phyloP scores from a whole-genome alignment of 2,113 vertebrate genomes.

The Larimichthys crocea region DNA sequence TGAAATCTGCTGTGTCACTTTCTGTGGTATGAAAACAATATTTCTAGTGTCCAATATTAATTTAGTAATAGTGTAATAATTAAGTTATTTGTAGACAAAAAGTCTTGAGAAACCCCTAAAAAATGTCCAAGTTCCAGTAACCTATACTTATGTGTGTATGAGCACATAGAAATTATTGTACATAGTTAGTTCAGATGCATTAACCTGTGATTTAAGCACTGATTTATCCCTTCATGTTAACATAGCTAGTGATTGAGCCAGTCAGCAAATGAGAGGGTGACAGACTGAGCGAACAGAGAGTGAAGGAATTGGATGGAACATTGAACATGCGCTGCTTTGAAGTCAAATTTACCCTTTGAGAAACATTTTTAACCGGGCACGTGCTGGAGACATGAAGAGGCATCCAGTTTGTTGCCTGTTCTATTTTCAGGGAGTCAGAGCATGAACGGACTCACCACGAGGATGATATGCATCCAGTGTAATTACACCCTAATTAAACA shows the following conservation, averaged over 20 bases:
- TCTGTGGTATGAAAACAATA: too few species aligned
- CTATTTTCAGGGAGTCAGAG: constrained; percentile 46
- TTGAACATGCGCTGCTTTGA: constrained; percentile 14
- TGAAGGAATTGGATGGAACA: not conserved
- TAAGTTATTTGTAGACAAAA: too few species aligned
- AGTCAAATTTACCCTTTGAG: constrained; percentile 36
- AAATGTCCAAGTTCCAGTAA: not conserved
- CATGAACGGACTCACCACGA: constrained; percentile 33
- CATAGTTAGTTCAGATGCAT: constrained; percentile 17
- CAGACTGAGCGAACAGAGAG: not conserved
- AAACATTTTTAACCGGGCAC: constrained; percentile 45
- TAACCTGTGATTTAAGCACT: constrained; percentile 40
- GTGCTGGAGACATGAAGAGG: not conserved
- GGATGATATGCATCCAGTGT: constrained; percentile 44
- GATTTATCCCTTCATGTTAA: constrained; percentile 5
- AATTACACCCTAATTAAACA: constrained; percentile 69
- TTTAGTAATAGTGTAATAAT: too few species aligned
- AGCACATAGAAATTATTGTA: not conserved
- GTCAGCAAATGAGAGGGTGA: constrained; percentile 56
- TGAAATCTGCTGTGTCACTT: too few species aligned
- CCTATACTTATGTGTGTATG: not conserved
- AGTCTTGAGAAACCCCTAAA: too few species aligned
- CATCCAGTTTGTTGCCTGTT: constrained; percentile 16
- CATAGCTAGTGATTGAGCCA: not conserved
- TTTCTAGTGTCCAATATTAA: too few species aligned